Percentiles rank a stretch among this genome's conserved stretches.
Conservation (phyloP, 2,797 vertebrate genomes). For the Erpetoichthys calabaricus region DNA sequence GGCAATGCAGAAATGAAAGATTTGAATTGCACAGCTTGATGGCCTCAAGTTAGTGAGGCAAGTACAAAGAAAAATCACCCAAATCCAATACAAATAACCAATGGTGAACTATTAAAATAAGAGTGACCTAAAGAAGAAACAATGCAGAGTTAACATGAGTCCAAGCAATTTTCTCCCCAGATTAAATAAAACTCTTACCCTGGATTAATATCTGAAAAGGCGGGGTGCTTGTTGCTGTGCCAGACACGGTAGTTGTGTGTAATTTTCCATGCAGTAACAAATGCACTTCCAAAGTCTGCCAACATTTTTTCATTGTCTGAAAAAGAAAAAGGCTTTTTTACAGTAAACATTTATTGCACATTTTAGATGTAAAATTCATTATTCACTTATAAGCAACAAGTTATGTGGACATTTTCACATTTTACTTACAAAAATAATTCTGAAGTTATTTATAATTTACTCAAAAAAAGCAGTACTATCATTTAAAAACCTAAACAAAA, state of each 20-base stretch:
- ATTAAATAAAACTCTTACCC: slow-evolving; percentile 50
- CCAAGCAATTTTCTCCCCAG: background rate
- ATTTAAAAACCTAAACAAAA: too few species aligned
- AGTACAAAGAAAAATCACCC: too few species aligned
- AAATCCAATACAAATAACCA: too few species aligned
- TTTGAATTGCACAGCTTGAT: too few species aligned
- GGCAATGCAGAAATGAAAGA: too few species aligned
- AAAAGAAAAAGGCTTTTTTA: slow-evolving; percentile 14
- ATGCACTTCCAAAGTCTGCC: slow-evolving; percentile 72
- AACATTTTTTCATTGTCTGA: slow-evolving; percentile 80
- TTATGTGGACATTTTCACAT: too few species aligned
- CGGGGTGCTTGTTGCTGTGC: slow-evolving; percentile 84
- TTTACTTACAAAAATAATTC: too few species aligned
- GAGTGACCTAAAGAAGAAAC: background rate
- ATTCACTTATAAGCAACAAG: background rate
- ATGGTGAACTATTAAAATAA: background rate
- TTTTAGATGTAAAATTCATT: background rate
- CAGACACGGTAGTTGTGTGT: slow-evolving; percentile 90
- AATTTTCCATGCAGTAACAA: slow-evolving; percentile 77
- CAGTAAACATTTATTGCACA: background rate
- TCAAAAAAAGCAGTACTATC: too few species aligned
- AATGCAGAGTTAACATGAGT: background rate
- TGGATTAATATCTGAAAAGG: slow-evolving; percentile 68
- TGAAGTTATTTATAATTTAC: too few species aligned
- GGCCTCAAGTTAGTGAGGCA: too few species aligned